A percentile compares a stretch with the other conserved stretches of the same genome.
Conservation (phyloP, 2,888 invertebrate species). For the Acleris emargana region DNA sequence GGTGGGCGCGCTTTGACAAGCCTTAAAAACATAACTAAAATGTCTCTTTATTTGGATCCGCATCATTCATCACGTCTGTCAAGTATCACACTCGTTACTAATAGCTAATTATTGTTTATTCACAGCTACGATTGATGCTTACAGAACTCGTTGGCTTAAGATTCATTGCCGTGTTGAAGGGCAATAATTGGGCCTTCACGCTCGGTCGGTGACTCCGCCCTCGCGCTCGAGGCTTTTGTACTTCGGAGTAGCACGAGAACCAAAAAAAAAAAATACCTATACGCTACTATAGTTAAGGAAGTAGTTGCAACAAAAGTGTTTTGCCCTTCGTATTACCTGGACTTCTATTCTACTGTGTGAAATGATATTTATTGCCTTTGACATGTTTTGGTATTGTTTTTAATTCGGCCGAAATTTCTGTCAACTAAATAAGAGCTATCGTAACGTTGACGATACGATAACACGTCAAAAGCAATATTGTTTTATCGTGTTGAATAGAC, state of each 20-base stretch:
- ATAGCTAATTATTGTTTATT: conserved; percentile 29
- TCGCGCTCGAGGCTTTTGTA: conserved; percentile 53
- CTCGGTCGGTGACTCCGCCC: conserved; percentile 57
- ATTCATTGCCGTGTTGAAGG: conserved; percentile 47
- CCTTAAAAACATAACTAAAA: conserved; percentile 25
- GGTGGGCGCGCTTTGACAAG: conserved; percentile 42
- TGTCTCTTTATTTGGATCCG: conserved; percentile 15
- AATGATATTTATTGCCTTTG: no score
- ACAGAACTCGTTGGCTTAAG: conserved; percentile 36
- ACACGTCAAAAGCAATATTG: no score
- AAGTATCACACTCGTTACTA: conserved; percentile 7
- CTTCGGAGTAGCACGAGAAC: conserved; percentile 52
- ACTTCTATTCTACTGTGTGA: no score
- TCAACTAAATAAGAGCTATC: no score
- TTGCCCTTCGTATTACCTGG: conserved; percentile 5
- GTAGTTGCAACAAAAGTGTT: conserved; percentile 47
- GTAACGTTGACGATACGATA: no score
- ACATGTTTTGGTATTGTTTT: no score
- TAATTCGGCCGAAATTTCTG: no score
- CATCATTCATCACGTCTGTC: conserved; percentile 23
- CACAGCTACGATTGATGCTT: conserved; percentile 15
- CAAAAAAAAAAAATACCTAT: conserved; percentile 48
- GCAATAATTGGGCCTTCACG: conserved; percentile 61
- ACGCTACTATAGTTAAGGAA: conserved; percentile 50
- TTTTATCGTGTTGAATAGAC: no score